These are phyloP conservation scores for Muscicapa comitata DNA, from an alignment of 2,797 vertebrate species.

Conservation along the genomic window DNA sequence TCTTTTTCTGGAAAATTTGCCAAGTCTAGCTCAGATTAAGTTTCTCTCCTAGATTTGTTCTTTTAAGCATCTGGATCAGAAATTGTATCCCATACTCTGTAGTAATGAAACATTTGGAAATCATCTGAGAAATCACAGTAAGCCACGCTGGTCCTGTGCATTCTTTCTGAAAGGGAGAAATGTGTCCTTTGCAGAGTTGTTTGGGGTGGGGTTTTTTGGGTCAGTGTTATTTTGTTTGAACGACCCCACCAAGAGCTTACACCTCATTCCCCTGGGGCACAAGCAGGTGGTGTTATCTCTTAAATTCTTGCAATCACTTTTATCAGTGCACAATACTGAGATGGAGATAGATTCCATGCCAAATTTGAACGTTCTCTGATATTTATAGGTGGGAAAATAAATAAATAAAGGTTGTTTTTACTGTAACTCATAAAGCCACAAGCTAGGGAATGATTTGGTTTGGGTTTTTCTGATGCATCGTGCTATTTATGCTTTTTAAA, in stretches of 20 bases:
- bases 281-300: neutral
- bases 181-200: conserved; percentile 1
- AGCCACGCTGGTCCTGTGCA: conserved; percentile 42
- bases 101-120: conserved; percentile 80
- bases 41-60: conserved; percentile 77
- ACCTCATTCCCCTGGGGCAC: neutral
- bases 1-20: conserved; percentile 64
- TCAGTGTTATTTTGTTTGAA: conserved; percentile 26
- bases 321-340: neutral
- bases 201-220: neutral
- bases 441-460: neutral
- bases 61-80: conserved; percentile 78
- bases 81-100: conserved; percentile 69
- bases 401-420: neutral
- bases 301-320: neutral
- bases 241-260: neutral
- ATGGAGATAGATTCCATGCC: neutral
- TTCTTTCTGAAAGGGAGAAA: conserved; percentile 42
- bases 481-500: neutral
- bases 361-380: neutral
- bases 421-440: neutral
- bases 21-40: conserved; percentile 76
- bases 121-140: conserved; percentile 71
- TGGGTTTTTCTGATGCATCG: neutral
- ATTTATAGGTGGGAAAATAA: neutral